Conservation (phyloP, 2,113 vertebrate species). For the Perca fluviatilis region DNA sequence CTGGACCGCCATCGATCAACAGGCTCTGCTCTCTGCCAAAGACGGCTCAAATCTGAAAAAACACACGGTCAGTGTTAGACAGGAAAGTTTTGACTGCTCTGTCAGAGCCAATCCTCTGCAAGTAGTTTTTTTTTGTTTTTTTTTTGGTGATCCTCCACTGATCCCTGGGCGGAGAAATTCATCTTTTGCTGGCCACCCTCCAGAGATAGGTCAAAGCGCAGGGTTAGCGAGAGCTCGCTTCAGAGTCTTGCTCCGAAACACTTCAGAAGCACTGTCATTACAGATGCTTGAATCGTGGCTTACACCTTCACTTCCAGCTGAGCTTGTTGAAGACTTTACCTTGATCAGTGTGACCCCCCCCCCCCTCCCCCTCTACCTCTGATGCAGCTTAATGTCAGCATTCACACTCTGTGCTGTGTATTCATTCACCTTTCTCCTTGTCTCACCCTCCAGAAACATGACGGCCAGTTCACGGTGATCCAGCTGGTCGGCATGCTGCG, state of each 20-base stretch:
- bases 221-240: conserved; percentile 41
- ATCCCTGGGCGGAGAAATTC: conserved; percentile 48
- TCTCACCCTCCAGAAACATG: conserved; percentile 90
- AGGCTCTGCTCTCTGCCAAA: conserved; percentile 64
- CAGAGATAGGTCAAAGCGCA: conserved; percentile 50
- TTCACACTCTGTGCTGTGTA: conserved; percentile 19
- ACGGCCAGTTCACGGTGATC: conserved; percentile 97
- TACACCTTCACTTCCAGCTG: conserved; percentile 26
- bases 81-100: conserved; percentile 62
- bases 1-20: conserved; percentile 77
- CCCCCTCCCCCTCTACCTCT: too few species aligned
- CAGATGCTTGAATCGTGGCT: conserved; percentile 27
- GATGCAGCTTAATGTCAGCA: conserved; percentile 14
- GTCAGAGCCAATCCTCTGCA: conserved; percentile 57
- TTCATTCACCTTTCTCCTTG: conserved; percentile 39
- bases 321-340: conserved; percentile 1
- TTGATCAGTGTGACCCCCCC: conserved; percentile 4
- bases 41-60: conserved; percentile 66
- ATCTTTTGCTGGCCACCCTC: conserved; percentile 41
- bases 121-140: conserved; percentile 39
- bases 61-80: conserved; percentile 39
- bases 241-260: conserved; percentile 34
- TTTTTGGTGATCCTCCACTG: conserved; percentile 51
- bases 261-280: conserved; percentile 31
- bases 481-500: conserved; percentile 98